Base-by-base conservation (phyloP, 1,140 invertebrate genomes). In the Pseudomyrmex pallidus region DNA sequence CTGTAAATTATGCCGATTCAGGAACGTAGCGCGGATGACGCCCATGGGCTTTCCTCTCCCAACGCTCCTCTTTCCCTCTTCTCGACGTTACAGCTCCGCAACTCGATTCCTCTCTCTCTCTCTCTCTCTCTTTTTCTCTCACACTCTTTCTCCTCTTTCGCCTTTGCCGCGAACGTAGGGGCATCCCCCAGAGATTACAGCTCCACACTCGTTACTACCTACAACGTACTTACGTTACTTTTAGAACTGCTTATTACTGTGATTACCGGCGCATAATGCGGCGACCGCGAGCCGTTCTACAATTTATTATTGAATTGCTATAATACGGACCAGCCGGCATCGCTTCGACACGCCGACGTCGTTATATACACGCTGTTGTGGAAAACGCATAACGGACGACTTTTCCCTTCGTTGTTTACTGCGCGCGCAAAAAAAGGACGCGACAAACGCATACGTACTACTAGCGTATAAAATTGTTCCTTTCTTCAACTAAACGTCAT, bases 301-400 rank as follows among this genome's bases (percentile, higher is more conserved):
- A 92, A 92, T 92, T 92, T 92, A 92, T 92, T 92, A 92, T 92
- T 92, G 91, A 92, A 92, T 92, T 91, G 91, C 90, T 91, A 89
- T 91, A 91, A 91, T 92, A 89, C 89, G 82, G 61, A 56, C 72
- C 48, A 68, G 61, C 44, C 66, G 66, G 64, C 66, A 78, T 64
- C 73, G 64, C 52, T 35, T 56, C 64, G 67, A 50, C 72, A 48
- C 52, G 50, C 44, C 64, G n/a, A 9, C 72, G 35, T 73, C 50
- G 72, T 72, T 77, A 54, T 57, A 74, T 82, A 83, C 76, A 83
- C 61, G 57, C 44, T 44, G 67, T 72, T 72, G 76, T 22, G 85
- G 86, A 76, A 86, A 87, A 87, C 72, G 74, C 74, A 59, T 80
- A 74, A 87, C 64, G 61, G 35, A 35, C 72, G 48, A 25, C 20